A percentile compares a stretch with the other conserved stretches of the same genome.
phyloP scores from a whole-genome alignment of 2,888 invertebrate genomes.

The Agrochola lychnidis region DNA sequence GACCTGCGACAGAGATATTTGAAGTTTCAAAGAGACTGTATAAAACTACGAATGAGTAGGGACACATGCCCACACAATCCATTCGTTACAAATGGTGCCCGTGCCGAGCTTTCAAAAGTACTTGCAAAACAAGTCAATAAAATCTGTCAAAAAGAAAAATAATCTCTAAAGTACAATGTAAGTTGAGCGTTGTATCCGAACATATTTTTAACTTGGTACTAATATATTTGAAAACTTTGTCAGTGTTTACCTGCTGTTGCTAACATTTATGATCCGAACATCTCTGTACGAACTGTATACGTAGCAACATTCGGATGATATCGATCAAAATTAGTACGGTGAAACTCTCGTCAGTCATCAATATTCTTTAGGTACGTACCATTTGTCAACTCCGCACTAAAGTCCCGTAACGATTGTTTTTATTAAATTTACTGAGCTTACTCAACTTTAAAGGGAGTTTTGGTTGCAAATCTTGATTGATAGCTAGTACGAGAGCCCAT shows the following conservation, averaged over 20 bases:
- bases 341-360: constrained; percentile 42
- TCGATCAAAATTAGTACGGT: constrained; percentile 41
- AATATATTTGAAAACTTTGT: constrained; percentile 53
- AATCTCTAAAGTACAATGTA: constrained; percentile 59
- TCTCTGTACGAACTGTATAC: not conserved
- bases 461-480: constrained; percentile 87
- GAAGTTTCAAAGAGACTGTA: constrained; percentile 35
- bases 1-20: constrained; percentile 12
- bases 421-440: constrained; percentile 84
- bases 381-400: constrained; percentile 56
- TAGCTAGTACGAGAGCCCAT: constrained; percentile 82
- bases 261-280: constrained; percentile 43
- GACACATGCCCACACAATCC: constrained; percentile 47
- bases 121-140: constrained; percentile 62
- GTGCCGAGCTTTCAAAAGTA: constrained; percentile 53
- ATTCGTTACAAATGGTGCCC: constrained; percentile 53
- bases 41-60: constrained; percentile 47
- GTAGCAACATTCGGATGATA: constrained; percentile 8
- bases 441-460: constrained; percentile 78
- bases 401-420: constrained; percentile 74
- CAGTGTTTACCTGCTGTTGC: constrained; percentile 15
- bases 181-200: constrained; percentile 56
- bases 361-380: constrained; percentile 39
- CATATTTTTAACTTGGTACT: constrained; percentile 44
- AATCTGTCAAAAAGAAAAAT: constrained; percentile 63